phyloP scores from a whole-genome alignment of 2,113 vertebrate genomes.

The Hyla sarda region DNA sequence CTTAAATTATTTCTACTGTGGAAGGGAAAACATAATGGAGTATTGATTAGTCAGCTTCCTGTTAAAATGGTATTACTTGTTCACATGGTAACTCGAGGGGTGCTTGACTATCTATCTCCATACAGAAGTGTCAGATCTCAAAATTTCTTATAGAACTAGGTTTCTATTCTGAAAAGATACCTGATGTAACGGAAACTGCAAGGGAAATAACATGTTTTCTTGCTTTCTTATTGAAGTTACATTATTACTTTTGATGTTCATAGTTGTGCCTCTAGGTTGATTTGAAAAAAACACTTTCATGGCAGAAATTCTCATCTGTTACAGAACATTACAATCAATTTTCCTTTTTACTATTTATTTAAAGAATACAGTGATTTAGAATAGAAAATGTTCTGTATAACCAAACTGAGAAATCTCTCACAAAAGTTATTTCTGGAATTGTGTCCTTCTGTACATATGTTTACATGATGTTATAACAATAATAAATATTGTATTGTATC shows the following conservation, averaged over 20 bases:
- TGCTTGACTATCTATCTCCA: background rate
- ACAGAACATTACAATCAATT: slow-evolving; percentile 16
- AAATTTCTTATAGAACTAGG: background rate
- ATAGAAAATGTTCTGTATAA: background rate
- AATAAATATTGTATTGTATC: background rate
- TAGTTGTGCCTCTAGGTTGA: slow-evolving; percentile 2
- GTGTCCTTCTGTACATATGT: background rate
- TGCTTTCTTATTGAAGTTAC: slow-evolving; percentile 4
- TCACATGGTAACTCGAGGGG: slow-evolving; percentile 1
- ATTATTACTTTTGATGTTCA: slow-evolving; percentile 30
- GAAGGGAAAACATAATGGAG: slow-evolving; percentile 3
- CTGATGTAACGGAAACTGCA: background rate
- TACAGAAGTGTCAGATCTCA: background rate
- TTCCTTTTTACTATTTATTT: background rate
- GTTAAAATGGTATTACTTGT: background rate
- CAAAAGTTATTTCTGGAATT: background rate
- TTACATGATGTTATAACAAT: background rate
- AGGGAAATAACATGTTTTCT: background rate
- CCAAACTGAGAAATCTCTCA: background rate
- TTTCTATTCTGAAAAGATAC: background rate
- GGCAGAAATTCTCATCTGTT: slow-evolving; percentile 3
- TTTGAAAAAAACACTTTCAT: background rate
- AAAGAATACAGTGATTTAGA: background rate
- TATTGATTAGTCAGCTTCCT: slow-evolving; percentile 22
- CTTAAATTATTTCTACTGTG: background rate